These are phyloP conservation scores for Noctilio leporinus DNA, from an alignment of 2,113 vertebrate species.

Conservation along the genomic window DNA sequence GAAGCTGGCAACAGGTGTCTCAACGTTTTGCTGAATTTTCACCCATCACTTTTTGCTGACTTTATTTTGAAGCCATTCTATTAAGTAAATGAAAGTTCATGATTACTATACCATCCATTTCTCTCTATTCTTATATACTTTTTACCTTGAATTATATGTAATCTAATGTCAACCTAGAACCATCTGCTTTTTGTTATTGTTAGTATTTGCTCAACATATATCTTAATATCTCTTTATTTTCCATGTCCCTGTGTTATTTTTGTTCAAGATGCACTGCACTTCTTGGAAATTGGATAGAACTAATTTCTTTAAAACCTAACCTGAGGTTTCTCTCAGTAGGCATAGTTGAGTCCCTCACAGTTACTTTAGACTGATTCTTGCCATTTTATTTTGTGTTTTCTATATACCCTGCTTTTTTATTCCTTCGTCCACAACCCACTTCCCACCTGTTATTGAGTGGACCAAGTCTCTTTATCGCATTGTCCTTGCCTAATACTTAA, in stretches of 20 bases:
- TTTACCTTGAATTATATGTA: background rate
- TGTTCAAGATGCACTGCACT: background rate
- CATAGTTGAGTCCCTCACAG: background rate
- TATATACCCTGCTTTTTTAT: background rate
- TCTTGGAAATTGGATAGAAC: background rate
- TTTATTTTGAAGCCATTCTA: background rate
- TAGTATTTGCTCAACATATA: background rate
- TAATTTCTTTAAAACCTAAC: background rate
- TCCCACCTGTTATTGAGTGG: background rate
- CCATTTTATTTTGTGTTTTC: background rate
- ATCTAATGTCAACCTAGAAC: background rate
- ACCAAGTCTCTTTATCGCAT: background rate
- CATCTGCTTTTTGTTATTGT: background rate
- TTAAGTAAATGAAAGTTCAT: background rate
- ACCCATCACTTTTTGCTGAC: background rate
- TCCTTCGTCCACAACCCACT: background rate
- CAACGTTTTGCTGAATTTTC: background rate
- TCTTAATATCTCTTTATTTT: background rate
- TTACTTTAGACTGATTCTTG: background rate
- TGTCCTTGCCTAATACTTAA: background rate
- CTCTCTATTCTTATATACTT: background rate
- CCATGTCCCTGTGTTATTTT: background rate
- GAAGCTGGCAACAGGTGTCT: background rate
- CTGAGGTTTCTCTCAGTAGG: background rate
- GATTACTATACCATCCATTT: accelerated